Evolutionary conservation across 2,113 vertebrate species (phyloP).

Genomic region (Urocitellus parryii): DNA sequence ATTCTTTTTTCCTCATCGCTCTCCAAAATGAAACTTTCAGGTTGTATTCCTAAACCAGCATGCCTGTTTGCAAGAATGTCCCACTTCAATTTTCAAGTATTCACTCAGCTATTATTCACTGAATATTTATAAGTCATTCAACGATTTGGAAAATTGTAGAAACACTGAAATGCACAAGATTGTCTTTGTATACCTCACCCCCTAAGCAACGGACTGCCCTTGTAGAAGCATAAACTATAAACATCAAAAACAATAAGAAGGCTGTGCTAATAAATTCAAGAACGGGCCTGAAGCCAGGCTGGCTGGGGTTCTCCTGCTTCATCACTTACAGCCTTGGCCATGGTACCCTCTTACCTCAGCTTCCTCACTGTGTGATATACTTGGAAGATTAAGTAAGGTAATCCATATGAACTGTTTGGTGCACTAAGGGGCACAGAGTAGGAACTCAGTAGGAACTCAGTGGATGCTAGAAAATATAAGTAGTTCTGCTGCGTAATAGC

Average conservation of each 20-base stretch:
- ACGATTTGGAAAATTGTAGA: not conserved
- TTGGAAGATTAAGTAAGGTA: not conserved
- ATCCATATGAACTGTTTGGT: not conserved
- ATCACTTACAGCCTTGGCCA: no score
- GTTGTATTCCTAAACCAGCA: not conserved
- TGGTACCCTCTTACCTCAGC: not conserved
- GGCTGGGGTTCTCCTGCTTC: not conserved
- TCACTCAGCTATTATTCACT: not conserved
- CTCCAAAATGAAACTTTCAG: not conserved
- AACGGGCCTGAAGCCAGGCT: not conserved
- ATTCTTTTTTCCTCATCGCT: not conserved
- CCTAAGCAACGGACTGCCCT: not conserved
- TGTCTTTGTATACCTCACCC: not conserved
- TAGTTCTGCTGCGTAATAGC: accelerated
- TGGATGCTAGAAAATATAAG: not conserved
- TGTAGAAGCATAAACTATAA: not conserved
- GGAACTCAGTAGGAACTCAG: not conserved
- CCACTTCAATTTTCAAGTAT: not conserved
- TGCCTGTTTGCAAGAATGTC: not conserved
- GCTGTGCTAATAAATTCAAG: not conserved
- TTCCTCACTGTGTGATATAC: not conserved
- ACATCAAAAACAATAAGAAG: not conserved
- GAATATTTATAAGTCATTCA: not conserved
- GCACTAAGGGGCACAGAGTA: not conserved
- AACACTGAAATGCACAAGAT: not conserved